Conservation (phyloP, 2,113 vertebrate species). For the Lophotis ruficrista region DNA sequence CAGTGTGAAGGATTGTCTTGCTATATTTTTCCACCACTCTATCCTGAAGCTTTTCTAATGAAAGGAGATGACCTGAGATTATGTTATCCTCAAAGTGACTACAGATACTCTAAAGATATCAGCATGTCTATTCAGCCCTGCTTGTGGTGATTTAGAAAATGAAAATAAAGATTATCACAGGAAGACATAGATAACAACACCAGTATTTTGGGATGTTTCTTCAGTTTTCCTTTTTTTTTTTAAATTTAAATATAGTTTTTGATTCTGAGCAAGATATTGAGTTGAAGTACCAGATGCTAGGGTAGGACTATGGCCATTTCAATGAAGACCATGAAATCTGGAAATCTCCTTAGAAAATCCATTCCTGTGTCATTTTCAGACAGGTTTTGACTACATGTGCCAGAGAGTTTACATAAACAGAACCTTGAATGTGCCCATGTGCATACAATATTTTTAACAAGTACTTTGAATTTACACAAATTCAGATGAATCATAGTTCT, state of each 20-base stretch:
- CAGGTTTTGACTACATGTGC: neutral
- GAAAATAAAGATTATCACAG: neutral
- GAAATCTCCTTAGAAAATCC: neutral
- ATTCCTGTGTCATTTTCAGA: neutral
- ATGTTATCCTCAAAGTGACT: neutral
- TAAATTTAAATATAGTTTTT: neutral
- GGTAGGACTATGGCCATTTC: neutral
- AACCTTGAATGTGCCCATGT: neutral
- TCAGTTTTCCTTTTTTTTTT: neutral
- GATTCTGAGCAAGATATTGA: neutral
- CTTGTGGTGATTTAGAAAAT: neutral
- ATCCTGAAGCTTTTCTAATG: neutral
- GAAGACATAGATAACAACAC: neutral
- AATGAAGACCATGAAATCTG: neutral
- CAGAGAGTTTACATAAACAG: neutral
- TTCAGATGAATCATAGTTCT: neutral
- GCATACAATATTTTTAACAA: neutral
- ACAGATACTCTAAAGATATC: neutral
- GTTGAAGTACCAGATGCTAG: neutral
- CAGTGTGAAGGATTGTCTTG: neutral
- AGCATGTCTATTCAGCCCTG: neutral
- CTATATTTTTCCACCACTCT: neutral
- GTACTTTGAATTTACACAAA: neutral
- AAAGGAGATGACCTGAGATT: neutral
- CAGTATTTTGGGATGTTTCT: neutral